Percentiles rank a stretch among this genome's conserved stretches.
phyloP scores from a whole-genome alignment of 1,140 invertebrate genomes.

The Macrosteles quadrilineatus region DNA sequence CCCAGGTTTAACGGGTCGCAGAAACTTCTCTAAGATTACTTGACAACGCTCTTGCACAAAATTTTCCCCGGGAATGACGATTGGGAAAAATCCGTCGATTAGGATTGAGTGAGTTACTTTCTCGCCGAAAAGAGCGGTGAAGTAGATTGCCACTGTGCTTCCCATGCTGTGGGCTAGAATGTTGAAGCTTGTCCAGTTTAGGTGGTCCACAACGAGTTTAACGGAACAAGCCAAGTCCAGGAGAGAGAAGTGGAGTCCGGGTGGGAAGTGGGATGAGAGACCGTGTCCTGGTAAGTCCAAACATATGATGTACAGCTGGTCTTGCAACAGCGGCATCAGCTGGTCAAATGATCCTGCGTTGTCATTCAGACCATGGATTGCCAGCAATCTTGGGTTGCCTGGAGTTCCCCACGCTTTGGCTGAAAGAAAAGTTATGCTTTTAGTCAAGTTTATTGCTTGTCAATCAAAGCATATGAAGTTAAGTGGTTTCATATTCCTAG shows the following conservation, averaged over 20 bases:
- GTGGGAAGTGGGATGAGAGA: constrained; percentile 60
- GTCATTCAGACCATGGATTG: constrained; percentile 64
- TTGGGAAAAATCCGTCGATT: constrained; percentile 54
- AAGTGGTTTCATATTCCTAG: too few relatives aligned
- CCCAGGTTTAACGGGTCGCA: constrained; percentile 38
- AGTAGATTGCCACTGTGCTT: constrained; percentile 52
- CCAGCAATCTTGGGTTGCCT: constrained; percentile 55
- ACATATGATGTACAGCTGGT: constrained; percentile 60
- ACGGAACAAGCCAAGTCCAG: constrained; percentile 55
- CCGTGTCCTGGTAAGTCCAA: constrained; percentile 73
- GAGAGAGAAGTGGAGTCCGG: constrained; percentile 52
- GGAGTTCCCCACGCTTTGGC: constrained; percentile 64
- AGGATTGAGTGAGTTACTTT: constrained; percentile 55
- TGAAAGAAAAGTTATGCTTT: constrained; percentile 59
- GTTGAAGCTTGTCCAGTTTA: constrained; percentile 58
- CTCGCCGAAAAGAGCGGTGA: constrained; percentile 54
- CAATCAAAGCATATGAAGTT: too few relatives aligned
- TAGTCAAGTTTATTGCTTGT: too few relatives aligned
- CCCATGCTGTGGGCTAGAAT: constrained; percentile 63
- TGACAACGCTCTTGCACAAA: constrained; percentile 11
- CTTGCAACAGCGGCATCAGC: constrained; percentile 60
- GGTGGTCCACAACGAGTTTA: constrained; percentile 55
- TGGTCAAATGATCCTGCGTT: constrained; percentile 67
- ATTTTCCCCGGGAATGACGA: constrained; percentile 37
- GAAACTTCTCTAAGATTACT: constrained; percentile 2